Evolutionary conservation across 2,888 invertebrate species (phyloP).

Genomic region (Pseudeuparius sepicola): DNA sequence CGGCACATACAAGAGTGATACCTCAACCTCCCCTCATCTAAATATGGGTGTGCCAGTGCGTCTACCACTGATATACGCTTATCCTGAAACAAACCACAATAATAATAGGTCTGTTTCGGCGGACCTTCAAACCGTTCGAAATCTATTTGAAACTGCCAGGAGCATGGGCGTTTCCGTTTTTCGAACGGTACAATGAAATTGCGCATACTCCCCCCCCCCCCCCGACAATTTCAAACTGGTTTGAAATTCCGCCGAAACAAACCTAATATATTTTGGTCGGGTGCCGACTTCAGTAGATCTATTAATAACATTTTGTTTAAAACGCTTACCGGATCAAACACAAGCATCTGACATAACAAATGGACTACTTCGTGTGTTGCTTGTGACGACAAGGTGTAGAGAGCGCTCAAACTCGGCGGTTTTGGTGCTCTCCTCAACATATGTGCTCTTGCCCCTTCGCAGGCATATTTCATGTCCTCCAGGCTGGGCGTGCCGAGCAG

Average conservation of each 20-base stretch:
- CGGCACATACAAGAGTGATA: conserved; percentile 99
- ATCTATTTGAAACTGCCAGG: no score
- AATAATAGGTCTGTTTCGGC: no score
- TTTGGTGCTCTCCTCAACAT: conserved; percentile 82
- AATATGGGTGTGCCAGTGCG: conserved; percentile 92
- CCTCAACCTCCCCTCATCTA: conserved; percentile 94
- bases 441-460: conserved; percentile 88
- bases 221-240: no score
- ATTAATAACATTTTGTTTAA: no score
- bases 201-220: no score
- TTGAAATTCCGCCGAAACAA: no score
- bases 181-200: no score
- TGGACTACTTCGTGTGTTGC: conserved; percentile 98
- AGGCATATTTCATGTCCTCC: conserved; percentile 95
- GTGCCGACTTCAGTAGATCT: no score
- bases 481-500: conserved; percentile 90
- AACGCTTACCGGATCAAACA: conserved; percentile 93
- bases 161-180: no score
- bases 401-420: conserved; percentile 76
- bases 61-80: conserved; percentile 92
- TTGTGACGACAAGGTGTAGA: conserved; percentile 81
- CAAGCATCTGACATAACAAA: conserved; percentile 92
- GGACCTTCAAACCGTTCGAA: no score
- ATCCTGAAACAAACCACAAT: conserved; percentile 47
- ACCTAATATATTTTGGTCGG: no score